These are phyloP conservation scores for Drosophila affinis DNA, from an alignment of 2,888 invertebrate genomes.

Conservation along the genomic window DNA sequence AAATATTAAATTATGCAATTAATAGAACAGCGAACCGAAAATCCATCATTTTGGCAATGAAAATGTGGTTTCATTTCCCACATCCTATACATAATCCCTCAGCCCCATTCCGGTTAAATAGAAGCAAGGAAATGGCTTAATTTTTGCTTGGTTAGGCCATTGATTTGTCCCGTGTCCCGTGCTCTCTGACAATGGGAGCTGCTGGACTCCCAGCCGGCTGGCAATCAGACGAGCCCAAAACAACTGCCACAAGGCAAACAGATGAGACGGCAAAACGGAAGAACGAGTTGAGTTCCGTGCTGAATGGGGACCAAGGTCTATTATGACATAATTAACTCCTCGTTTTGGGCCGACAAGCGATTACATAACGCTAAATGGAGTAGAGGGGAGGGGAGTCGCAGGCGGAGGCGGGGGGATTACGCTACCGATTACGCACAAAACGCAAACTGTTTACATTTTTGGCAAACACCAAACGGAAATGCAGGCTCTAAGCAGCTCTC, in stretches of 20 bases:
- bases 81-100: not conserved
- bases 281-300: constrained; percentile 27
- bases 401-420: constrained; percentile 32
- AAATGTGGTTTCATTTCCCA: not conserved
- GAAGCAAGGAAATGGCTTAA: constrained; percentile 19
- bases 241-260: constrained; percentile 44
- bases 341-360: constrained; percentile 60
- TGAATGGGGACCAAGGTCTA: constrained; percentile 31
- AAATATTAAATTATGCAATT: not conserved
- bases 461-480: constrained; percentile 69
- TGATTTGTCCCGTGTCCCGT: constrained; percentile 32
- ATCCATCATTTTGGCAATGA: not conserved
- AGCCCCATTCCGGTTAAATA: constrained; percentile 1
- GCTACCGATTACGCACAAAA: constrained; percentile 62
- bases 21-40: not conserved
- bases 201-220: constrained; percentile 15
- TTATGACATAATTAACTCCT: constrained; percentile 75
- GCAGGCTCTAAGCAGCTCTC: constrained; percentile 69
- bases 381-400: constrained; percentile 12
- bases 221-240: constrained; percentile 27
- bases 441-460: constrained; percentile 70
- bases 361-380: constrained; percentile 60
- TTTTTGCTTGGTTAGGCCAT: constrained; percentile 16
- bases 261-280: constrained; percentile 16
- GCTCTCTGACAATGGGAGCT: constrained; percentile 14